Percentiles rank a stretch among this genome's conserved stretches.
These are phyloP conservation scores for Tribolium castaneum DNA, from an alignment of 1,140 invertebrate genomes.

Conservation along the genomic window DNA sequence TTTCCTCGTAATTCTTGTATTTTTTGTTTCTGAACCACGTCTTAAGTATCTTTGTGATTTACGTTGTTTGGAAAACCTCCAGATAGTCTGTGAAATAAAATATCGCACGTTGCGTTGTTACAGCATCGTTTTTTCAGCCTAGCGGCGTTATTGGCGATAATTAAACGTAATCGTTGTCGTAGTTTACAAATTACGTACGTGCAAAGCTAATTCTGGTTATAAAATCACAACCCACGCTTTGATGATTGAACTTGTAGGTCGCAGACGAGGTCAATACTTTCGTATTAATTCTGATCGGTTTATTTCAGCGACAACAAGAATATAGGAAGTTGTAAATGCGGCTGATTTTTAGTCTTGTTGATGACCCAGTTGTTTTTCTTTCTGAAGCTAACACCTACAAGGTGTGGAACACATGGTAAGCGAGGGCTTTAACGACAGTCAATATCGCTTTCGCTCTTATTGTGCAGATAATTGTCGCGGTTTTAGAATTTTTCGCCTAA, in stretches of 20 bases:
- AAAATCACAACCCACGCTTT: constrained; percentile 49
- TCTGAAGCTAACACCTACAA: neutral
- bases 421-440: neutral
- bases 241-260: constrained; percentile 56
- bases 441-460: constrained; percentile 12
- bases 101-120: neutral
- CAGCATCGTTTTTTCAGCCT: neutral
- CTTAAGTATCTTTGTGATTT: constrained; percentile 10
- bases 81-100: neutral
- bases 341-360: neutral
- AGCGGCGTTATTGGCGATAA: neutral
- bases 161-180: constrained; percentile 11
- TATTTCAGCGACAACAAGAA: neutral
- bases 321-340: constrained; percentile 17
- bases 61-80: constrained; percentile 7
- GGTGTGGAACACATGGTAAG: constrained; percentile 13
- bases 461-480: constrained; percentile 7
- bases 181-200: constrained; percentile 17
- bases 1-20: neutral
- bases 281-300: constrained; percentile 43
- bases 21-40: neutral
- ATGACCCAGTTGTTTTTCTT: constrained; percentile 6
- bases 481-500: constrained; percentile 10
- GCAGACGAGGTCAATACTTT: constrained; percentile 59
- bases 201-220: constrained; percentile 27